These are phyloP conservation scores for Neodiprion pinetum DNA, from an alignment of 1,140 invertebrate genomes.

Conservation along the genomic window DNA sequence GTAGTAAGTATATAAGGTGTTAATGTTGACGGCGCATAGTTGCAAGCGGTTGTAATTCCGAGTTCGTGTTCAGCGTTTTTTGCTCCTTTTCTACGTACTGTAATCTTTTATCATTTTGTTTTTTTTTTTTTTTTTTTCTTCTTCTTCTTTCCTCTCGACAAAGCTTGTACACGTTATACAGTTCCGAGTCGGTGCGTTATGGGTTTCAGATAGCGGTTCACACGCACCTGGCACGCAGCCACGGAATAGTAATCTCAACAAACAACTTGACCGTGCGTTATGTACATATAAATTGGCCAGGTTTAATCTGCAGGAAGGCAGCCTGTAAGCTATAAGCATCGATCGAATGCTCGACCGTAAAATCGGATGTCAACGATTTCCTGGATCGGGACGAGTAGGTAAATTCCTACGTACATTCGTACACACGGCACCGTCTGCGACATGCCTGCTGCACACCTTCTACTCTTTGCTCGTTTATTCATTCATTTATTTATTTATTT, in stretches of 20 bases:
- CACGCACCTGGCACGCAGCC: constrained; percentile 34
- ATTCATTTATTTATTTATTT: too few relatives aligned
- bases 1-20: neutral
- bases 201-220: constrained; percentile 41
- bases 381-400: constrained; percentile 21
- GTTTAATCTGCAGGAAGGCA: constrained; percentile 23
- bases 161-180: neutral
- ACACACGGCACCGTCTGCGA: neutral
- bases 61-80: neutral
- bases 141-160: neutral
- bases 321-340: constrained; percentile 39
- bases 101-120: neutral
- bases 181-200: constrained; percentile 31
- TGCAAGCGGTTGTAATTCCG: neutral
- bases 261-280: constrained; percentile 40
- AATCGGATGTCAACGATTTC: constrained; percentile 34
- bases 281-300: neutral
- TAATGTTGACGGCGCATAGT: neutral
- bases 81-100: neutral
- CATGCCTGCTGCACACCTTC: neutral
- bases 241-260: constrained; percentile 34
- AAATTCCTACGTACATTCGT: neutral
- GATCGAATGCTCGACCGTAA: constrained; percentile 22
- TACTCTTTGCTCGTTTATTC: too few relatives aligned
- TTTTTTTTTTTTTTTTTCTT: neutral